A percentile compares a stretch with the other conserved stretches of the same genome.
phyloP scores from a whole-genome alignment of 2,797 vertebrate genomes.

The Lutjanus argentimaculatus region DNA sequence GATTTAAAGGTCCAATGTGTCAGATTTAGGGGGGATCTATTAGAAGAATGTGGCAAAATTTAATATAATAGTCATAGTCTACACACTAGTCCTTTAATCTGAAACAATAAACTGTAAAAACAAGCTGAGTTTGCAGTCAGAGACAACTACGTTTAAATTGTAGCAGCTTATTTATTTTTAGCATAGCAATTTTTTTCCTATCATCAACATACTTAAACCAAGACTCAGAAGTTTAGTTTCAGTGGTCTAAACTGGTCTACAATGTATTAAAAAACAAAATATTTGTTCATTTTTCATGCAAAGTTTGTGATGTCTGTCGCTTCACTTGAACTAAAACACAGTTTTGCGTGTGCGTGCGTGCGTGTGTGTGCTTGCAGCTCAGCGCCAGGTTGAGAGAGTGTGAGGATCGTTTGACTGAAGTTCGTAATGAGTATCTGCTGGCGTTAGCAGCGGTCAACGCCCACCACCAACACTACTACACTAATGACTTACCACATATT shows the following conservation, averaged over 20 bases:
- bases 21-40: no score
- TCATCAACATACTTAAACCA: neutral
- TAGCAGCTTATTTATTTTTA: no score
- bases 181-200: no score
- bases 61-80: no score
- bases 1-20: no score
- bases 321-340: neutral
- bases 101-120: no score
- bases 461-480: constrained; percentile 89
- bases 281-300: neutral
- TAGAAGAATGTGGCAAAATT: no score
- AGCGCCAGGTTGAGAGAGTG: constrained; percentile 86
- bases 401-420: constrained; percentile 84
- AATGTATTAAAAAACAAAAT: neutral
- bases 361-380: constrained; percentile 80
- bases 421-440: constrained; percentile 90
- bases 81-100: no score
- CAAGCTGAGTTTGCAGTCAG: neutral
- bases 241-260: neutral
- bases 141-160: no score
- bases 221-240: neutral
- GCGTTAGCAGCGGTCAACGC: constrained; percentile 87
- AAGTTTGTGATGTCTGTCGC: neutral
- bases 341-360: neutral
- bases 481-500: constrained; percentile 82